Evolutionary conservation across 2,888 invertebrate species (phyloP).

Genomic region (Ornithoptera priamus): DNA sequence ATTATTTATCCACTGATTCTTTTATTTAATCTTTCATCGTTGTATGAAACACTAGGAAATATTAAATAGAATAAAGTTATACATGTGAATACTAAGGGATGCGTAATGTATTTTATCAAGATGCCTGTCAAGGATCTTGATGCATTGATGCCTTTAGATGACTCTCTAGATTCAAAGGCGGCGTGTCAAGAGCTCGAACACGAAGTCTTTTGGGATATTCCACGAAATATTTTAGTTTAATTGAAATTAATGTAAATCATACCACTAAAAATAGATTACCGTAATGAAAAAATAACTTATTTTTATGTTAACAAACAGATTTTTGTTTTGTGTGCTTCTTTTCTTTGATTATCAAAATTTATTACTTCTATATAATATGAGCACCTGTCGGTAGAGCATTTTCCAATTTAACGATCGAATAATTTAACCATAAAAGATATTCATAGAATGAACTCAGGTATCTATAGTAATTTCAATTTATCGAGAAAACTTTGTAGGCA

Average conservation of each 20-base stretch:
- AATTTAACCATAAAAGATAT: constrained; percentile 6
- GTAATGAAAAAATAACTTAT: not conserved
- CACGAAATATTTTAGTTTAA: not conserved
- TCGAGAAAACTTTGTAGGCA: not conserved
- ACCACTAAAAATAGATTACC: not conserved
- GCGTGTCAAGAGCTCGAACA: constrained; percentile 24
- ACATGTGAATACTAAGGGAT: constrained; percentile 25
- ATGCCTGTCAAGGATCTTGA: constrained; percentile 39
- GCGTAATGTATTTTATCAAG: constrained; percentile 31
- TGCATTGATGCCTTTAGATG: constrained; percentile 42
- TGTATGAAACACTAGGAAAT: constrained; percentile 10
- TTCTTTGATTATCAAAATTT: not conserved
- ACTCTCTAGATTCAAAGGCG: constrained; percentile 36
- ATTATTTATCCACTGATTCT: not conserved
- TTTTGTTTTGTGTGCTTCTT: not conserved
- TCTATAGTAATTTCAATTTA: not conserved
- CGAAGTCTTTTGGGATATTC: constrained; percentile 2
- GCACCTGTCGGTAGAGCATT: not conserved
- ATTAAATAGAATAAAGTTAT: constrained; percentile 12
- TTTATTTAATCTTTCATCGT: not conserved
- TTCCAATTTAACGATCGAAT: constrained; percentile 21
- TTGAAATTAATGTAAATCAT: not conserved
- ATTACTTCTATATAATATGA: not conserved
- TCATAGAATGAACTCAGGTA: not conserved
- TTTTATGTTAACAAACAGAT: too few species aligned